Conservation (phyloP, 2,888 invertebrate genomes). For the Eucera pruinosa region DNA sequence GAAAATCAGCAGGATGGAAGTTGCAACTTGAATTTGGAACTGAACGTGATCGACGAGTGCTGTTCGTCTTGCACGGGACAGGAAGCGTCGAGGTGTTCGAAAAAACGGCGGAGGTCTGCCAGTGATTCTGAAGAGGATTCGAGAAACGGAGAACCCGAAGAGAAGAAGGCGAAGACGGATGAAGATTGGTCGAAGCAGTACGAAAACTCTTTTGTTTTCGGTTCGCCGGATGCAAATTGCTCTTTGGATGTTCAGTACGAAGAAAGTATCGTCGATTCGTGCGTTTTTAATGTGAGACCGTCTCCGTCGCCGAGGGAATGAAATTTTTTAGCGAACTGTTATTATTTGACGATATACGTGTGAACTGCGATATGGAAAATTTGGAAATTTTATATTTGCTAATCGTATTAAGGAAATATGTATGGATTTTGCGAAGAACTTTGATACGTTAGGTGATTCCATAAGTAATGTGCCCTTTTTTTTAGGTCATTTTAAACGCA, state of each 20-base stretch:
- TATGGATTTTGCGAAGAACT: too few relatives aligned
- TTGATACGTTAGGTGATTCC: too few relatives aligned
- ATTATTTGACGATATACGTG: background rate
- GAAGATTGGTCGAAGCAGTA: conserved; percentile 52
- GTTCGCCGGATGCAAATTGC: conserved; percentile 10
- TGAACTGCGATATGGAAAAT: too few relatives aligned
- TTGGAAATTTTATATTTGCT: too few relatives aligned
- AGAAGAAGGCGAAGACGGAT: conserved; percentile 33
- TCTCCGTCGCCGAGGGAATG: conserved; percentile 16
- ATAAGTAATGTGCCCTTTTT: too few relatives aligned
- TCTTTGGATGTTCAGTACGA: background rate
- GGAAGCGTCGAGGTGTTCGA: background rate
- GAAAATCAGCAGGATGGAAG: too few relatives aligned
- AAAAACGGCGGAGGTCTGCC: background rate
- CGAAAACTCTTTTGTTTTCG: conserved; percentile 57
- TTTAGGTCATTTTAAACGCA: too few relatives aligned
- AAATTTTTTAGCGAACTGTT: background rate
- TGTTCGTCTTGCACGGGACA: background rate
- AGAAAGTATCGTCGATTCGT: background rate
- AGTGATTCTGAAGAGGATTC: background rate
- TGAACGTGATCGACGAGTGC: background rate
- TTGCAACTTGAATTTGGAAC: background rate
- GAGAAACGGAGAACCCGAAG: background rate
- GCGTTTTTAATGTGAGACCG: conserved; percentile 42
- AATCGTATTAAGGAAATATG: too few relatives aligned